Evolutionary conservation across 1,140 invertebrate species (phyloP).

Genomic region (Penaeus indicus): DNA sequence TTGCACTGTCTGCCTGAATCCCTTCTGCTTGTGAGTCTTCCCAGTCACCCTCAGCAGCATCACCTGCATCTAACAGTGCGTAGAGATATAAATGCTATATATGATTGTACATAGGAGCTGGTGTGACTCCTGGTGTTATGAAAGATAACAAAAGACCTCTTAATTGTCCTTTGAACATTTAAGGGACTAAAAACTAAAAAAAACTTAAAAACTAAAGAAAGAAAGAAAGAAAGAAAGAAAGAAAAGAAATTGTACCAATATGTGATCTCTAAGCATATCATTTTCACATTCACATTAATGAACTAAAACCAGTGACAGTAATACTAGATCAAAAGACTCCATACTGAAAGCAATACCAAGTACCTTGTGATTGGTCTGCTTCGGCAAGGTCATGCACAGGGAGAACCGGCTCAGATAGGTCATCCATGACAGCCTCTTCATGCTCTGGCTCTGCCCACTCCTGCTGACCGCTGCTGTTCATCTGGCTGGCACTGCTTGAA

Average conservation of each 20-base stretch:
- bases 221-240: no score
- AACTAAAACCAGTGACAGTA: background rate
- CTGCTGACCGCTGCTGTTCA: background rate
- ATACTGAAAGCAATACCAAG: background rate
- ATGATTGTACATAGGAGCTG: no score
- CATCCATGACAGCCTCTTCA: slow-evolving; percentile 57
- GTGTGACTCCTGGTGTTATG: no score
- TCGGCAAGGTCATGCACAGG: slow-evolving; percentile 58
- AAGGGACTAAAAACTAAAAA: no score
- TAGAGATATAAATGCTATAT: background rate
- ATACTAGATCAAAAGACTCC: background rate
- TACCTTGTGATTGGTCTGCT: slow-evolving; percentile 61
- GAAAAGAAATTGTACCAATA: no score
- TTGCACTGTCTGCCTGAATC: slow-evolving; percentile 37
- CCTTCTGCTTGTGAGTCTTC: slow-evolving; percentile 58
- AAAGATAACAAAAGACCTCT: no score
- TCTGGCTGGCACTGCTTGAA: background rate
- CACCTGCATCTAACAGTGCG: slow-evolving; percentile 35
- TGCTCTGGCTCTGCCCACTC: slow-evolving; percentile 47
- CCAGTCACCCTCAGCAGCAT: slow-evolving; percentile 59
- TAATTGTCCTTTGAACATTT: no score
- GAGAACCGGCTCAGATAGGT: slow-evolving; percentile 34
- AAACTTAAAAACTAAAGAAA: no score
- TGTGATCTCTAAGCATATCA: no score
- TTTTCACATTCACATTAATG: background rate